These are phyloP conservation scores for Brachionus sp. DNA, from an alignment of 1,140 invertebrate species.

Conservation along the genomic window DNA sequence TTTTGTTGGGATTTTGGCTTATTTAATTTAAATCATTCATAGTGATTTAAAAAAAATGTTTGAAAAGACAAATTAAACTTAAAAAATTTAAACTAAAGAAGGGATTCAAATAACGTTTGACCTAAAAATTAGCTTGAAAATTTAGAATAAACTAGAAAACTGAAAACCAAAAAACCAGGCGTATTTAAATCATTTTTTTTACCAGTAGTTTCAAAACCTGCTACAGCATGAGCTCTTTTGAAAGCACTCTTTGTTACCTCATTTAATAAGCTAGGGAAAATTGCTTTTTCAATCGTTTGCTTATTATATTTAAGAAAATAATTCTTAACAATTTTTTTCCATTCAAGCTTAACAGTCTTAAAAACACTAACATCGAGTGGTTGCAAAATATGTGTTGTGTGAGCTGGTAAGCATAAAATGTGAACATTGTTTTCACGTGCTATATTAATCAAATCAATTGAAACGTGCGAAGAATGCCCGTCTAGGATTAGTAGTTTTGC, in stretches of 20 bases:
- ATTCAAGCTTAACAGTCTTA: constrained; percentile 47
- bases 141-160: too few relatives aligned
- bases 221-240: background rate
- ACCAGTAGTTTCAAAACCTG: background rate
- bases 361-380: constrained; percentile 48
- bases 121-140: too few relatives aligned
- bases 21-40: too few relatives aligned
- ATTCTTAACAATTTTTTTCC: constrained; percentile 6
- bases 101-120: too few relatives aligned
- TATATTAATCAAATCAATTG: background rate
- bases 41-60: too few relatives aligned
- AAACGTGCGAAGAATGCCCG: constrained; percentile 11
- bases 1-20: too few relatives aligned
- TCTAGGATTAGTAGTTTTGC: constrained; percentile 31
- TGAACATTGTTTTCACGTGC: constrained; percentile 46
- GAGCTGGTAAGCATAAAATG: constrained; percentile 49
- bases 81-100: too few relatives aligned
- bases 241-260: background rate
- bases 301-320: background rate
- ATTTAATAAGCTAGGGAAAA: background rate
- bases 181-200: too few relatives aligned
- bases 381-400: constrained; percentile 49
- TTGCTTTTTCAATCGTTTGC: background rate
- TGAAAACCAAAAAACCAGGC: too few relatives aligned
- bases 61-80: too few relatives aligned